Conservation (phyloP, 2,113 vertebrate genomes). For the Lontra canadensis region DNA sequence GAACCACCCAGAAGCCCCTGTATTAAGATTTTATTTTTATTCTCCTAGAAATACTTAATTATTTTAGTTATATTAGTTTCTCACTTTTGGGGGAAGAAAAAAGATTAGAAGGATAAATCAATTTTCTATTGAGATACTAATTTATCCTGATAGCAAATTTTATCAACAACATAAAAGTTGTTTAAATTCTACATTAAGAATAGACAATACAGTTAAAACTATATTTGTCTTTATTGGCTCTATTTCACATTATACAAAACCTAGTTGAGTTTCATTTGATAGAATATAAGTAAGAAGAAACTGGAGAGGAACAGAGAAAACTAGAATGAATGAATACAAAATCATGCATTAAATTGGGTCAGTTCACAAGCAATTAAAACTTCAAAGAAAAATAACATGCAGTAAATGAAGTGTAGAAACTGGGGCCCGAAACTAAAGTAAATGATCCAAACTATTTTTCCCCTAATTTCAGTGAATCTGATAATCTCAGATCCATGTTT, state of each 20-base stretch:
- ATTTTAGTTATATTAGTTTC: neutral
- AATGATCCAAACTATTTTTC: neutral
- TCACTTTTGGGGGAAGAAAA: neutral
- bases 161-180: slow-evolving; percentile 66
- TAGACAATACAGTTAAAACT: slow-evolving; percentile 61
- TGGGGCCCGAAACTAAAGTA: neutral
- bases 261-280: slow-evolving; percentile 22
- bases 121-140: slow-evolving; percentile 63
- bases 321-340: neutral
- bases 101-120: slow-evolving; percentile 32
- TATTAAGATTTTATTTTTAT: neutral
- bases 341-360: neutral
- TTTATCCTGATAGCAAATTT: slow-evolving; percentile 63
- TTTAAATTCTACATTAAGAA: slow-evolving; percentile 67
- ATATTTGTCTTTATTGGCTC: neutral
- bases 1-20: neutral
- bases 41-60: neutral
- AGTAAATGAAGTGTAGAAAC: neutral
- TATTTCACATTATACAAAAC: slow-evolving; percentile 64
- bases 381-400: neutral
- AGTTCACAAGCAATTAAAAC: slow-evolving; percentile 35
- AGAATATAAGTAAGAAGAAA: slow-evolving; percentile 15
- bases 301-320: neutral
- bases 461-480: neutral
- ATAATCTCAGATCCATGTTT: slow-evolving; percentile 25